phyloP scores from a whole-genome alignment of 2,113 vertebrate species.

The Rhipidura dahli region DNA sequence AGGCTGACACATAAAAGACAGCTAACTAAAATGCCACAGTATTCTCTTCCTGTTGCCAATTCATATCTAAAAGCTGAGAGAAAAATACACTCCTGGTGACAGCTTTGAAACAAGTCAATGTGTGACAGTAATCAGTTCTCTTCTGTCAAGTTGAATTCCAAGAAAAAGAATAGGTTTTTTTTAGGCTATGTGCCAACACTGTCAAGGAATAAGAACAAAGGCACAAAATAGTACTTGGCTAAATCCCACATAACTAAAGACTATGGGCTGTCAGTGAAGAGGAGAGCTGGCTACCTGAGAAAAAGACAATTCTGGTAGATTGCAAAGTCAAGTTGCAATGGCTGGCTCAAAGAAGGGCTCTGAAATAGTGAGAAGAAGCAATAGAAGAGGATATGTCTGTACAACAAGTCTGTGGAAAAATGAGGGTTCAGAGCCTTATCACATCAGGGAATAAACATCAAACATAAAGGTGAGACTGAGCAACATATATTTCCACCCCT shows the following conservation, averaged over 20 bases:
- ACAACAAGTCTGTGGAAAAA: neutral
- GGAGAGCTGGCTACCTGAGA: neutral
- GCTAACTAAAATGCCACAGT: neutral
- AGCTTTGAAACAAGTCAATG: slow-evolving; percentile 24
- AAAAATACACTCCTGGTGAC: slow-evolving; percentile 4
- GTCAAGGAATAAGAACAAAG: slow-evolving; percentile 7
- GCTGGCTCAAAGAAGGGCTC: neutral
- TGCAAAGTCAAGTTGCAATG: neutral
- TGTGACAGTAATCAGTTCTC: slow-evolving; percentile 48
- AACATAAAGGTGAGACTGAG: neutral
- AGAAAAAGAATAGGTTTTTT: neutral
- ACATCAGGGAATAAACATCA: neutral
- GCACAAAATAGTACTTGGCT: neutral
- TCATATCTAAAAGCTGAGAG: neutral
- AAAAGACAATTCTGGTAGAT: neutral
- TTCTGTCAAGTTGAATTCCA: slow-evolving; percentile 11
- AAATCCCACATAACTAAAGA: neutral
- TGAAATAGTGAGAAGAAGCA: neutral
- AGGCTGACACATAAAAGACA: neutral
- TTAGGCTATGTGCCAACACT: neutral
- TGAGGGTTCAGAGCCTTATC: neutral
- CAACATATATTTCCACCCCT: neutral
- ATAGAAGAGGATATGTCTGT: neutral
- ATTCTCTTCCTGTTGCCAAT: slow-evolving; percentile 25
- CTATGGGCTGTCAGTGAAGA: neutral